Conservation (phyloP, 2,113 vertebrate genomes). For the Tonatia bakeri region DNA sequence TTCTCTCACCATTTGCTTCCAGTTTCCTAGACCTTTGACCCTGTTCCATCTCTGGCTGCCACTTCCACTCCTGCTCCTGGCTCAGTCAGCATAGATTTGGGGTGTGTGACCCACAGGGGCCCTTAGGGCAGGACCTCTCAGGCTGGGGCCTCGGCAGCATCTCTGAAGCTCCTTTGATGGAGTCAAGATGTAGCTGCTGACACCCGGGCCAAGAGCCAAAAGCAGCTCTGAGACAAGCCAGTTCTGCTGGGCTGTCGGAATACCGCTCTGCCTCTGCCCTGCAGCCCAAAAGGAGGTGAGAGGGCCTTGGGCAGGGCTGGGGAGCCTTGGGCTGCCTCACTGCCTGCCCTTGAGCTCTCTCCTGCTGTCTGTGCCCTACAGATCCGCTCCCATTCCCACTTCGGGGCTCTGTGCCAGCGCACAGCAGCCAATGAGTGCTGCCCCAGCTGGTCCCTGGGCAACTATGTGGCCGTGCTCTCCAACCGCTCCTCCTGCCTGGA, state of each 20-base stretch:
- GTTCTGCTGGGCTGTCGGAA: background rate
- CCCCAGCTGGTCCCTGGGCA: constrained; percentile 98
- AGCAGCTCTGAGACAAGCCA: background rate
- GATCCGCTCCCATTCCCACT: constrained; percentile 92
- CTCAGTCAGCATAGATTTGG: background rate
- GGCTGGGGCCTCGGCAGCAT: background rate
- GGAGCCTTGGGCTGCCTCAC: background rate
- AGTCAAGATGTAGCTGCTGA: background rate
- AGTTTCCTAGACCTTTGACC: background rate
- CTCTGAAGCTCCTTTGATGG: background rate
- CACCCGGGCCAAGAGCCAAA: background rate
- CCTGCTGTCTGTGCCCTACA: constrained; percentile 73
- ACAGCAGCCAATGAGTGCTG: constrained; percentile 87
- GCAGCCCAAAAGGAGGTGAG: background rate
- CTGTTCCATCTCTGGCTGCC: background rate
- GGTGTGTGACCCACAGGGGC: background rate
- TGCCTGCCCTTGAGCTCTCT: constrained; percentile 34
- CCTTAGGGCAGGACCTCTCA: background rate
- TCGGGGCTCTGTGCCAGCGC: constrained; percentile 91
- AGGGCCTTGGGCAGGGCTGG: background rate
- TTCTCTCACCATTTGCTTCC: background rate
- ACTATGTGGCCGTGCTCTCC: constrained; percentile 92
- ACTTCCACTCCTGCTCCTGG: background rate
- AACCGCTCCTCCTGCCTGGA: constrained; percentile 93
- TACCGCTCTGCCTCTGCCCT: background rate